Base-by-base conservation (phyloP, 2,888 invertebrate genomes). In the Acleris holmiana region DNA sequence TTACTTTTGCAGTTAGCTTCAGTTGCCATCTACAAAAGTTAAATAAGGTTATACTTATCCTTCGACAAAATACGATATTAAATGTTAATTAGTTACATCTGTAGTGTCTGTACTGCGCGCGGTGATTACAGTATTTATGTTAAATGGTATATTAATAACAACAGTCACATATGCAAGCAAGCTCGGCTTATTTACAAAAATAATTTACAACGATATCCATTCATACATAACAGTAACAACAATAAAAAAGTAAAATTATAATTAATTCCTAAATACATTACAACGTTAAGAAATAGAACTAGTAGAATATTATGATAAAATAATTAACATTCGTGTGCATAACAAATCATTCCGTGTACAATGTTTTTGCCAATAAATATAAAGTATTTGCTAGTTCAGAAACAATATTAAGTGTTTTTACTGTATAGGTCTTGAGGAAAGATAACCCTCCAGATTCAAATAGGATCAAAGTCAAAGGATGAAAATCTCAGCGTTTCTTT, bases 321-420 rank as follows among this genome's bases (percentile, higher is more conserved):
- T 49, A 57, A 60, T 23, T 61, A 56, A 50, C 49, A 63, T 63
- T 59, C 29, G 17, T 41, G 59, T 60, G 55, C 56, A 67, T 55
- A 60, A 64, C 64, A 67, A 58, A 41, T 60, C 65, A 65, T 65
- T 65, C 65, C 60, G 50, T 56, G 21, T 67, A 67, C 55, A 84
- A 89, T 89, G 89, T 88, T 82, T 89, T 90, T 91, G 91, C 91
- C 91, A 91, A 91, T 90, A 91, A 91, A 90, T 88, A 85, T 71
- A 71, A 76, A 81, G 65, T 78, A 73, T 55, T 44, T 17, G 6
- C 10, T n/a, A 17, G 8, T 15, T 8, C 17, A 46, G 46, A 46
- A 15, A 46, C 35, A 35, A 35, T 35, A 35, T 35, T 53, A 15
- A 40, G 13, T 18, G 19, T 40, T 18, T 35, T 53, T 35, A 35